Evolutionary conservation across 2,797 vertebrate genomes (phyloP).

Genomic region (Malurus leucopterus): DNA sequence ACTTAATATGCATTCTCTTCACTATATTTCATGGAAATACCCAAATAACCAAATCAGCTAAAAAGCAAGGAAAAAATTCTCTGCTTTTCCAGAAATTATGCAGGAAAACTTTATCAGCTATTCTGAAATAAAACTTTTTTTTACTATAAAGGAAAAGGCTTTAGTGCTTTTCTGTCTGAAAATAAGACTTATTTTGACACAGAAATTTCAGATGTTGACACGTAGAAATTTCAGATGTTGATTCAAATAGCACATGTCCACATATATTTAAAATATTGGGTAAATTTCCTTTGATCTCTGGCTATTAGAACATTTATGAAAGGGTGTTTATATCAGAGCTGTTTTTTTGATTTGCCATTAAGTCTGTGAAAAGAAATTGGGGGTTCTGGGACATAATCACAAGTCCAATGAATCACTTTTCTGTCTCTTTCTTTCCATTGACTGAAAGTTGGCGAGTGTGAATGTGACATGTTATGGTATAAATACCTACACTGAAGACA

Average conservation of each 20-base stretch:
- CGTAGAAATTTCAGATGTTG: not conserved
- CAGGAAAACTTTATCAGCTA: not conserved
- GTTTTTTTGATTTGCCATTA: not conserved
- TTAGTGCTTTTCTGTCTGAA: not conserved
- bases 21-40: not conserved
- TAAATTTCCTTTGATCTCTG: not conserved
- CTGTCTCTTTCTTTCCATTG: not conserved
- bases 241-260: not conserved
- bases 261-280: not conserved
- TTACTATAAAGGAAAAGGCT: not conserved
- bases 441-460: not conserved
- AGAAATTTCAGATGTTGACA: not conserved
- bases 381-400: not conserved
- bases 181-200: not conserved
- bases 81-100: not conserved
- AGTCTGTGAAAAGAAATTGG: not conserved
- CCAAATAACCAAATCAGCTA: not conserved
- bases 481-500: not conserved
- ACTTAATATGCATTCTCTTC: not conserved
- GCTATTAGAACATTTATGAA: not conserved
- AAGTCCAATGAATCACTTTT: not conserved
- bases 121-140: not conserved
- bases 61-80: not conserved
- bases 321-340: not conserved
- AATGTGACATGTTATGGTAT: not conserved